These are phyloP conservation scores for Mya arenaria DNA, from an alignment of 1,140 invertebrate genomes.

Conservation along the genomic window DNA sequence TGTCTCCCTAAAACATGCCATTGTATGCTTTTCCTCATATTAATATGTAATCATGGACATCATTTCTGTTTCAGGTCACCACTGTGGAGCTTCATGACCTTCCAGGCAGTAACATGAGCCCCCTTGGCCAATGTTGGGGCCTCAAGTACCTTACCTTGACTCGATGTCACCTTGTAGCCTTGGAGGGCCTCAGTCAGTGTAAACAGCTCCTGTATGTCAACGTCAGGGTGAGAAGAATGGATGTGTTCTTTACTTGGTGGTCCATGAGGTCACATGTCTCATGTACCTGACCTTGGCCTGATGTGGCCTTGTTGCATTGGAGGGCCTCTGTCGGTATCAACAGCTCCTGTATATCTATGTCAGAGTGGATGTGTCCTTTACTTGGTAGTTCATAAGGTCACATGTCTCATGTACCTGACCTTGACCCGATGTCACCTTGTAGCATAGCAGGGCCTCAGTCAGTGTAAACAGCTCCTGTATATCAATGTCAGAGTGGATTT, in stretches of 20 bases:
- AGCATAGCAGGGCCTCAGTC: conserved; percentile 69
- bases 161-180: conserved; percentile 70
- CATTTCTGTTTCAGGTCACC: conserved; percentile 70
- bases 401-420: conserved; percentile 70
- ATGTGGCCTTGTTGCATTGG: conserved; percentile 73
- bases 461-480: conserved; percentile 74
- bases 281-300: conserved; percentile 69
- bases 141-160: conserved; percentile 71
- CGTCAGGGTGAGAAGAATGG: conserved; percentile 67
- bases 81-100: conserved; percentile 73
- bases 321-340: conserved; percentile 72
- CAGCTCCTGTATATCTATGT: conserved; percentile 73
- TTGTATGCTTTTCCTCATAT: too few relatives aligned
- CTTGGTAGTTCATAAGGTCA: too few relatives aligned
- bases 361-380: too few relatives aligned
- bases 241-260: too few relatives aligned
- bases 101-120: conserved; percentile 72
- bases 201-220: conserved; percentile 73
- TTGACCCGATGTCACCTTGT: conserved; percentile 73
- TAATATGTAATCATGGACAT: too few relatives aligned
- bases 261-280: too few relatives aligned
- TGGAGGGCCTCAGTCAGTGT: conserved; percentile 74
- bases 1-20: too few relatives aligned
- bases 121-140: conserved; percentile 72
- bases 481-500: too few relatives aligned